Conservation (phyloP, 2,888 invertebrate genomes). For the Perizoma affinitatum region DNA sequence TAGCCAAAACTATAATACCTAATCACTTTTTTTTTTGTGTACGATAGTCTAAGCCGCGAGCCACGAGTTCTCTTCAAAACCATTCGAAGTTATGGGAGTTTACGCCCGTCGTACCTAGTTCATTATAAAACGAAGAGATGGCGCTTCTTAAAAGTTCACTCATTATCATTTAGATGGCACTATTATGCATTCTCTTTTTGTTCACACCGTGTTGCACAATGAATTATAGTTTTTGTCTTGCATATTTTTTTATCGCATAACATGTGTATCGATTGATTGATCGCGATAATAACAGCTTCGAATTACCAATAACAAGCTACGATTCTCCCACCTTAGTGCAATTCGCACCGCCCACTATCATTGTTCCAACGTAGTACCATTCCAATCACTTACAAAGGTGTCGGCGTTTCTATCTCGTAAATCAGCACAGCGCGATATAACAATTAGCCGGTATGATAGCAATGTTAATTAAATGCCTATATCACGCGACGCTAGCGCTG, state of each 20-base stretch:
- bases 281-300: conserved; percentile 24
- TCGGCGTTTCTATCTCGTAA: conserved; percentile 79
- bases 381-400: conserved; percentile 80
- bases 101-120: conserved; percentile 36
- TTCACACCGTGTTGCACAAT: conserved; percentile 11
- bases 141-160: conserved; percentile 38
- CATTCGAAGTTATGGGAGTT: conserved; percentile 2
- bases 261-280: conserved; percentile 26
- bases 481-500: conserved; percentile 61
- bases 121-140: conserved; percentile 50
- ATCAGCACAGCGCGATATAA: conserved; percentile 83
- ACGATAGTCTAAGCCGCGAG: conserved; percentile 16
- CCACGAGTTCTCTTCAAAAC: neutral
- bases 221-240: conserved; percentile 3
- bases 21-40: conserved; percentile 9
- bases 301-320: conserved; percentile 31
- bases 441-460: conserved; percentile 84
- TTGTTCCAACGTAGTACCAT: conserved; percentile 65
- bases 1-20: too few relatives aligned
- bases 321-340: conserved; percentile 44
- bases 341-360: conserved; percentile 50
- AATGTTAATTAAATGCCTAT: conserved; percentile 83
- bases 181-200: conserved; percentile 20
- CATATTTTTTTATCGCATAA: conserved; percentile 15
- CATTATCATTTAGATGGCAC: conserved; percentile 28